Base-by-base conservation (phyloP, 2,797 vertebrate genomes). In the Microctenopoma lineatum region DNA sequence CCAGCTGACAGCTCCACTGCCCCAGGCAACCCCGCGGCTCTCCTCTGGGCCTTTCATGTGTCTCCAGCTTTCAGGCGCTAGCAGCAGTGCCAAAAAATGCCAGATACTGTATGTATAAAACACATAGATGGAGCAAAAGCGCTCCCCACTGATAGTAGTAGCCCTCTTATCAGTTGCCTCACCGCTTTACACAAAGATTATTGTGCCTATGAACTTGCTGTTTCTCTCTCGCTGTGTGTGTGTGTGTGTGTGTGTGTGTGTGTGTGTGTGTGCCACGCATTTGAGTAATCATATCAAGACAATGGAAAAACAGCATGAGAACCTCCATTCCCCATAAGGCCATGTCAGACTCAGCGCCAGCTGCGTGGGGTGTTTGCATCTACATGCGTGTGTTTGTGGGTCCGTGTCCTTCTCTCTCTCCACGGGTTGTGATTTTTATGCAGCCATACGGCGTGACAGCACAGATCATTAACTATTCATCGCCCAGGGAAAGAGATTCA, bases 381-480 rank as follows among this genome's bases (percentile, higher is more conserved):
- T 80, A 25, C 51, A 29, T 74, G 62, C 78, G 18, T 58, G 26
- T 50, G 51, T 57, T 29, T 75, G 27, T 65, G 8, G 34, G 34
- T 36, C 32, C 39, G 53, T 52, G 21, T 58, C 39, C 44, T 34
- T 67, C 57, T 73, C 46, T 75, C 71, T 79, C 70, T 88, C 73
- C 84, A 89, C 64, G 89, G 86, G 59, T 85, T 86, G 84, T 90
- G 87, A 89, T 87, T 92, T 92, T 90, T 87, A 85, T 66, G 52
- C 85, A 82, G 80, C 81, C 86, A 88, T 87, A 89, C 80, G 65
- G 82, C 87, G 67, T 88, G 87, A 89, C 90, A 87, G 84, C 84
- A 88, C 86, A 89, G 89, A 89, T 86, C 89, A 92, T 92, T 89
- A 91, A 92, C 87, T 88, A 90, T 92, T 91, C 84, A 90, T 89